These are phyloP conservation scores for Amazonetta brasiliensis DNA, from an alignment of 2,797 vertebrate genomes.

Conservation along the genomic window DNA sequence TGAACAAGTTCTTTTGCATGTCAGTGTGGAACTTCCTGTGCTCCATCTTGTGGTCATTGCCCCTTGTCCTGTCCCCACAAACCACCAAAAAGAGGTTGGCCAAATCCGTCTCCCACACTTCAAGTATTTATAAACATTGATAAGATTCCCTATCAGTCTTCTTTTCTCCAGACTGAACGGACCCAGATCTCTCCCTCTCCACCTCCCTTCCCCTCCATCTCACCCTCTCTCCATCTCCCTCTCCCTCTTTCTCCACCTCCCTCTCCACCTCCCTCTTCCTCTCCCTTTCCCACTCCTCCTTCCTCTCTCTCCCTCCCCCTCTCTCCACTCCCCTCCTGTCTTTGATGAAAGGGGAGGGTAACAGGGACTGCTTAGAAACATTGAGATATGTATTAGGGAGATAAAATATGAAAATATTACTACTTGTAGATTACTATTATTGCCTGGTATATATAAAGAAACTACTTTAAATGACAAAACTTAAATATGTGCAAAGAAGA, in stretches of 20 bases:
- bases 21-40: too few species aligned
- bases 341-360: background rate
- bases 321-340: background rate
- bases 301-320: background rate
- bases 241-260: background rate
- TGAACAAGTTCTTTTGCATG: too few species aligned
- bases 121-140: too few species aligned
- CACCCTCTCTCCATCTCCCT: too few species aligned
- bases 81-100: too few species aligned
- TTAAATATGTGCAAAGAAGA: background rate
- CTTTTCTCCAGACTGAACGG: too few species aligned
- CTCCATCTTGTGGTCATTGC: too few species aligned
- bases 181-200: too few species aligned
- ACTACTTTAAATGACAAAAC: background rate
- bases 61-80: too few species aligned
- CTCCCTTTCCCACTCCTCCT: too few species aligned
- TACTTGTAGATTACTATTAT: background rate
- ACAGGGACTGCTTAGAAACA: background rate
- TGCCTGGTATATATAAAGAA: background rate
- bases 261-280: background rate
- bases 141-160: too few species aligned
- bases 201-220: background rate
- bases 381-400: background rate
- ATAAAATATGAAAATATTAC: background rate
- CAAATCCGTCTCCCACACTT: too few species aligned